These are phyloP conservation scores for Planiliza haematocheilus DNA, from an alignment of 2,113 vertebrate species.

Conservation along the genomic window DNA sequence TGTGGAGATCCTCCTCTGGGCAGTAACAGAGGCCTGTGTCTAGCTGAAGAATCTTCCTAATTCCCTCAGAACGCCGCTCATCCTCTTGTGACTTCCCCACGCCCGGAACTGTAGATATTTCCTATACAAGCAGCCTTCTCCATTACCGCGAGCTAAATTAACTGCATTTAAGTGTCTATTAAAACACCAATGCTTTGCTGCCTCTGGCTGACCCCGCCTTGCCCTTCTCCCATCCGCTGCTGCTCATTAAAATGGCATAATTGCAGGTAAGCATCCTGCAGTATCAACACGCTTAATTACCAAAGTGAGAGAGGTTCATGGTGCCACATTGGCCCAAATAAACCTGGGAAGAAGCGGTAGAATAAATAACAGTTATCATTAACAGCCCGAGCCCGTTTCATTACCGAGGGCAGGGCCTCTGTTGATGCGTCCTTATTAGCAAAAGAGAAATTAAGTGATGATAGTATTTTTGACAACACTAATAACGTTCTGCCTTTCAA, in stretches of 20 bases:
- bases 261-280: conserved; percentile 84
- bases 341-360: conserved; percentile 71
- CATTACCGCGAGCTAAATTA: conserved; percentile 83
- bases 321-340: conserved; percentile 78
- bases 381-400: conserved; percentile 70
- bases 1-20: conserved; percentile 76
- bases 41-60: conserved; percentile 66
- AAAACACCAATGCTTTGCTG: conserved; percentile 83
- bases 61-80: conserved; percentile 58
- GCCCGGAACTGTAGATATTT: conserved; percentile 70
- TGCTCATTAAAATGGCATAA: conserved; percentile 85
- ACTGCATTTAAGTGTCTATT: conserved; percentile 86
- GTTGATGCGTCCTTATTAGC: conserved; percentile 71
- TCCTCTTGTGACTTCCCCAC: conserved; percentile 47
- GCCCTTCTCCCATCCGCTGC: conserved; percentile 73
- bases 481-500: conserved; percentile 41
- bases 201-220: conserved; percentile 78
- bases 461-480: conserved; percentile 44
- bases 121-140: conserved; percentile 65
- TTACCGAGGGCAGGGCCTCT: conserved; percentile 72
- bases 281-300: conserved; percentile 85
- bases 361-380: conserved; percentile 83
- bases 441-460: conserved; percentile 69
- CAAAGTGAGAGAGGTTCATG: conserved; percentile 79
- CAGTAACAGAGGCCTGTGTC: conserved; percentile 61